Base-by-base conservation (phyloP, 2,888 invertebrate genomes). In the Osmoderma eremita region DNA sequence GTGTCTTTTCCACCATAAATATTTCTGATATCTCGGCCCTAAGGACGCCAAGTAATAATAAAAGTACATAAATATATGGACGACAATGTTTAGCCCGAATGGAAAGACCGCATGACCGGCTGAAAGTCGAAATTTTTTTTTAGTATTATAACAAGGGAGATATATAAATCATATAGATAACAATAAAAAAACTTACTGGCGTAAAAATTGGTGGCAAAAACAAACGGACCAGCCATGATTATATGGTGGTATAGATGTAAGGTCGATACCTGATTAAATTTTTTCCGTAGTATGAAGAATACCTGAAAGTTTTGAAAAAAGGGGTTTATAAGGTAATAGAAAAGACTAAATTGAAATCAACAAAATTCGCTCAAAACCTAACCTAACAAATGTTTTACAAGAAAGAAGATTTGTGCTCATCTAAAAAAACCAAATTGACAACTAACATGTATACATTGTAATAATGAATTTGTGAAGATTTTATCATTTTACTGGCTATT, bases 1-100 rank as follows among this genome's bases (percentile, higher is more conserved):
- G 82, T 97, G 91, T 74, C 90, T 92, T 83, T 97, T 97, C 97
- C 97, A 97, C 90, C 94, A 95, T 70, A 97, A 84, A 79, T 93
- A 95, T 81, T 91, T 90, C 79, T 94, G 94, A 81, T 90, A 91
- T 74, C 90, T 87, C 0, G 96, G 97, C 24, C 97, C 93, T 78
- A 95, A 84, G 0, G 96, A 95, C 0, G 97, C 91, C 65, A 97
- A 80, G 85, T 97, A 86, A 77, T 96, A 96, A 81, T 97, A 97
- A 1, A 90, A 85, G 81, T 97, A 97, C 97, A 97, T 97, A 73
- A 97, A 87, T 72, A 97, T 92, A 79, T 97, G 97, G 15, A 97
- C 96, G 76, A 96, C 96, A 1, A 95, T 93, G 84, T 97, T 97
- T 73, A 97, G 90, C 69, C 93, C 88, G 66, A 94, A 93, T 83